Evolutionary conservation across 2,888 invertebrate genomes (phyloP).

Genomic region (Brachyopa scutellaris): DNA sequence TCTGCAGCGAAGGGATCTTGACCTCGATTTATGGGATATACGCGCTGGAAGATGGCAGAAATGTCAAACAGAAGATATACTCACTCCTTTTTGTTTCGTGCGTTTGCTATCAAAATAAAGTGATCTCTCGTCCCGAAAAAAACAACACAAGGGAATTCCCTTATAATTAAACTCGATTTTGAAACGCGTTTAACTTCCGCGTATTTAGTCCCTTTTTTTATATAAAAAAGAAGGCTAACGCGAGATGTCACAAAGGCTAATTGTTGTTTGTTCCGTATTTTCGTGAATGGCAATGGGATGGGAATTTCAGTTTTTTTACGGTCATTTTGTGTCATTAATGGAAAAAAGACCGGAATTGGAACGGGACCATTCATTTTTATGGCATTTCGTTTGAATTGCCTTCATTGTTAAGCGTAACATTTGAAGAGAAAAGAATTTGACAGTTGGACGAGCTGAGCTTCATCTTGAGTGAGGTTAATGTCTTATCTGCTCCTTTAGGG

Average conservation of each 20-base stretch:
- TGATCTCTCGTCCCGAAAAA: conserved; percentile 44
- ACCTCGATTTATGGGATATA: conserved; percentile 57
- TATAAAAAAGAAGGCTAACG: conserved; percentile 48
- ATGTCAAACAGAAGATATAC: conserved; percentile 27
- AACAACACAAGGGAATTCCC: conserved; percentile 56
- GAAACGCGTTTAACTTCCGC: conserved; percentile 64
- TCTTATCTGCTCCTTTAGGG: no score
- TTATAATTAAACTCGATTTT: conserved; percentile 68
- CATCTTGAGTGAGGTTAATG: no score
- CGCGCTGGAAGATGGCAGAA: not conserved
- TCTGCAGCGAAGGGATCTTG: conserved; percentile 53
- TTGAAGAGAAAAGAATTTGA: no score
- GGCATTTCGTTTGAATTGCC: conserved; percentile 4
- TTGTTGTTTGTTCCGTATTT: conserved; percentile 60
- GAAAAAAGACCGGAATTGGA: conserved; percentile 39
- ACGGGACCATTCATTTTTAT: conserved; percentile 42
- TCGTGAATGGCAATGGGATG: conserved; percentile 51
- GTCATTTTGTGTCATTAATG: conserved; percentile 65
- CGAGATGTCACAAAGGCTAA: conserved; percentile 71
- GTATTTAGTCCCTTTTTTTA: conserved; percentile 52
- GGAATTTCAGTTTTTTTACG: conserved; percentile 47
- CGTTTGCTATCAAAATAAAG: conserved; percentile 69
- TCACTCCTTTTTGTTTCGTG: conserved; percentile 62
- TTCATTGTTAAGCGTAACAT: no score
- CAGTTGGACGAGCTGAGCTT: no score